Conservation (phyloP, 1,140 invertebrate species). For the Stegodyphus mimosarum region DNA sequence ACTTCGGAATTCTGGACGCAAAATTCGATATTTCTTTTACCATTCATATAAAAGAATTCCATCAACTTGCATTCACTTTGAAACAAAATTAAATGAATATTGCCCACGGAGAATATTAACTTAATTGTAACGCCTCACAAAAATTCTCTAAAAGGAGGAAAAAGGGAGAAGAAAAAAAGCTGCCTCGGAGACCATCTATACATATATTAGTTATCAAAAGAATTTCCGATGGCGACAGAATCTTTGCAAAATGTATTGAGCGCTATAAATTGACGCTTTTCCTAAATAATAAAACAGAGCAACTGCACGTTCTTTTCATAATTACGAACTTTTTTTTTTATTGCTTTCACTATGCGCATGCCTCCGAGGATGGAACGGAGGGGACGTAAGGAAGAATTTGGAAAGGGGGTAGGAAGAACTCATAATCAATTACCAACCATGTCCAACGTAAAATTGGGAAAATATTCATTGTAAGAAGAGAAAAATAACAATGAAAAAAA, state of each 20-base stretch:
- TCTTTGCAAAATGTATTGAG: neutral
- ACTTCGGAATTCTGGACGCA: no score
- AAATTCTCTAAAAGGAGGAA: no score
- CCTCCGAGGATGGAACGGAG: neutral
- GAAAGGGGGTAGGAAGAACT: neutral
- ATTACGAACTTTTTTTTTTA: no score
- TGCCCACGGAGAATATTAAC: no score
- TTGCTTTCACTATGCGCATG: neutral
- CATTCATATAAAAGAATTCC: no score
- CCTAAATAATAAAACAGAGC: neutral
- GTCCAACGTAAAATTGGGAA: conserved; percentile 30
- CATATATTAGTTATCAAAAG: conserved; percentile 24
- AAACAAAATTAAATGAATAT: no score
- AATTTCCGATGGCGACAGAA: conserved; percentile 13
- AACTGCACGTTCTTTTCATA: conserved; percentile 6
- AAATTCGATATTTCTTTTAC: no score
- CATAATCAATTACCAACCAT: conserved; percentile 40
- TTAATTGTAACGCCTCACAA: no score
- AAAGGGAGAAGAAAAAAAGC: no score
- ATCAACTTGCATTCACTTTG: no score
- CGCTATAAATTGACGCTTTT: neutral
- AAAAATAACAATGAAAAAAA: conserved; percentile 27
- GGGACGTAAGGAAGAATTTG: conserved; percentile 21
- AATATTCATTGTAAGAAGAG: conserved; percentile 32
- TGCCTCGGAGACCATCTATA: no score